phyloP scores from a whole-genome alignment of 1,140 invertebrate genomes.

The Halictus rubicundus region DNA sequence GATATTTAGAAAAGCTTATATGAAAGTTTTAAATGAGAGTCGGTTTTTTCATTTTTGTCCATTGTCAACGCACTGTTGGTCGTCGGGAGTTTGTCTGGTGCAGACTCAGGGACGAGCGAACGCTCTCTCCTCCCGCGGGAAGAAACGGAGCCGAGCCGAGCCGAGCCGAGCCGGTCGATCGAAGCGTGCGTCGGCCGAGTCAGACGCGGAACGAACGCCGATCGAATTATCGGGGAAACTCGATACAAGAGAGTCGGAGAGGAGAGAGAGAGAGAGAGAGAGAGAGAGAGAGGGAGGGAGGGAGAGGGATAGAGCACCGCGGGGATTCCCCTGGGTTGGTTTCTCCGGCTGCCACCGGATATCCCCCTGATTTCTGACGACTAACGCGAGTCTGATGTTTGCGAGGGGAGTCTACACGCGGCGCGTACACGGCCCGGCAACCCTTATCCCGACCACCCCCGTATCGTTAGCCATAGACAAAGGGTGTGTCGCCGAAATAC shows the following conservation, averaged over 20 bases:
- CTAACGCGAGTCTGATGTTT: slow-evolving; percentile 73
- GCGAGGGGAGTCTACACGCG: slow-evolving; percentile 56
- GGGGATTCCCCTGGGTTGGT: slow-evolving; percentile 58
- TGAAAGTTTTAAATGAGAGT: too few species aligned
- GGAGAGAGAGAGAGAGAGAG: too few species aligned
- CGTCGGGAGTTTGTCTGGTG: not conserved
- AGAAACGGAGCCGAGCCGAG: not conserved
- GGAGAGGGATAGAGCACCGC: too few species aligned
- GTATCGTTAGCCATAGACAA: slow-evolving; percentile 74
- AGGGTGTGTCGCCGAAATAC: slow-evolving; percentile 67
- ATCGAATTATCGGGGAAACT: slow-evolving; percentile 70
- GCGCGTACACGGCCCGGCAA: slow-evolving; percentile 29
- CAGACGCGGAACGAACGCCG: slow-evolving; percentile 37
- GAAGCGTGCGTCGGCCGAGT: not conserved
- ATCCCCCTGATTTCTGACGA: slow-evolving; percentile 66
- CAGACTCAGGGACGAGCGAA: not conserved
- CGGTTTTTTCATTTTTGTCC: too few species aligned
- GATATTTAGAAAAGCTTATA: too few species aligned
- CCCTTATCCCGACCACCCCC: slow-evolving; percentile 59
- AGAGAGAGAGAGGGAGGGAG: too few species aligned
- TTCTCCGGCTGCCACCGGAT: slow-evolving; percentile 70
- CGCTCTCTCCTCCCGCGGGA: not conserved
- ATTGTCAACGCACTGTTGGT: not conserved
- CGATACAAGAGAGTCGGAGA: slow-evolving; percentile 51
- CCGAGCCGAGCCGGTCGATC: not conserved